Base-by-base conservation (phyloP, 2,113 vertebrate species). In the Collichthys lucidus region DNA sequence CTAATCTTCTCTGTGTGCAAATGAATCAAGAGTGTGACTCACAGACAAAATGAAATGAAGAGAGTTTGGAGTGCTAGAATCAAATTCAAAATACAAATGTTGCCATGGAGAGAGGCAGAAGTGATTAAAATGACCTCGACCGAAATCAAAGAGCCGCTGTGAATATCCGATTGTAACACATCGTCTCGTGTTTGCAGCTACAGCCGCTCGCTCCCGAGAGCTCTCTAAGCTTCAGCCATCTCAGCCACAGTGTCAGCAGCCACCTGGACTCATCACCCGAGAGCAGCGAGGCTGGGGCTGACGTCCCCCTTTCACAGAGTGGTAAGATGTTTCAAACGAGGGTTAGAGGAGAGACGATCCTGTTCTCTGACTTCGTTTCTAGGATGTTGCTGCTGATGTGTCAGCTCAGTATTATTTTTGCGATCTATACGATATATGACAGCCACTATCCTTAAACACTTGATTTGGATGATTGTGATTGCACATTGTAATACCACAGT, bases 211-310 rank as follows among this genome's bases (percentile, higher is more conserved):
- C 82, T 17, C 89, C 91, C 47, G 94, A 95, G 40, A 92, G 89
- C 83, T 89, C 90, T 49, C 89, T 93, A 77, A 95, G 93, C 87
- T 93, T 85, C 77, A 93, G 86, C 40, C 94, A 92, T 6, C 92
- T 96, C 79, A 95, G 95, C 90, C 93, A 95, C 92, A 96, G 95
- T 65, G 87, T 95, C 87, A 96, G 94, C 92, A 94, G 94, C 86
- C 93, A 92, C 42, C 83, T 95, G 68, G 92, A 94, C 93, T 97
- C 96, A 0, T 97, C 96, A 2, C 95, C 95, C 0, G 96, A 97
- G 75, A 96, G 96, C 91, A 95, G 94, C 0, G 96, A 97, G 86
- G 94, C 94, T 2, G 92, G 94, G 10, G 90, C 91, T 0, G 96
- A 96, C 3, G 65, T 92, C 73, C 87, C 91, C 1, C 86, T 96